Base-by-base conservation (phyloP, 1,140 invertebrate species). In the Camponotus floridanus region DNA sequence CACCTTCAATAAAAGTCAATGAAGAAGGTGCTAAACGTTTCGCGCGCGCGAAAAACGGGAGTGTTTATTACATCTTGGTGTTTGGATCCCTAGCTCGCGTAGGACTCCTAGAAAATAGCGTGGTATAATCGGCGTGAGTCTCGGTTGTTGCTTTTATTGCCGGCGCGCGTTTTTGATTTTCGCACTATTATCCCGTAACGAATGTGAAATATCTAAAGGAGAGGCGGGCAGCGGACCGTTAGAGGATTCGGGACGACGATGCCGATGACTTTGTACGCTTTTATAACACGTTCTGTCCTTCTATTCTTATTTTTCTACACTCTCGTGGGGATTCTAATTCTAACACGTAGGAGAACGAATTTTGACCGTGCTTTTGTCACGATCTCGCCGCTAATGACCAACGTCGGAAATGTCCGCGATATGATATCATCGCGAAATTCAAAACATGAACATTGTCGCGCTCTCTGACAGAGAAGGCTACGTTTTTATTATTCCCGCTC, bases 1-100 rank as follows among this genome's bases (percentile, higher is more conserved):
- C 33, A 61, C 61, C 67, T 36, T 61, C 68, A 88, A 89, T 89
- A 89, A 89, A 89, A 89, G 87, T 55, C 76, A 33, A 42, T 18
- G 83, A 74, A 51, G 42, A 85, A 90, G 88, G 85, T 80, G 85
- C 45, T 90, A 89, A 90, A 89, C 81, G 65, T 76, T 89, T 89
- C 26, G 73, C 70, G 70, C 80, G 68, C 26, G 68, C 48, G 15
- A 51, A 51, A 87, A 87, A 90, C 85, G 85, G 83, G 61, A 89
- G 73, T 80, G 76, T 90, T 89, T 85, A 90, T 90, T 89, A 74
- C 33, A 26, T 21, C 26, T 42, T 59, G 42, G 45, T 70, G 18
- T 78, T 11, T 36, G 51, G 48, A 36, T 48, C 62, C 42, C 15
- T 36, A 15, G 42, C 57, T 61, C 74, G 36, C 74, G 36, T 42